phyloP scores from a whole-genome alignment of 2,888 invertebrate species.

The Habroteleia sp. region DNA sequence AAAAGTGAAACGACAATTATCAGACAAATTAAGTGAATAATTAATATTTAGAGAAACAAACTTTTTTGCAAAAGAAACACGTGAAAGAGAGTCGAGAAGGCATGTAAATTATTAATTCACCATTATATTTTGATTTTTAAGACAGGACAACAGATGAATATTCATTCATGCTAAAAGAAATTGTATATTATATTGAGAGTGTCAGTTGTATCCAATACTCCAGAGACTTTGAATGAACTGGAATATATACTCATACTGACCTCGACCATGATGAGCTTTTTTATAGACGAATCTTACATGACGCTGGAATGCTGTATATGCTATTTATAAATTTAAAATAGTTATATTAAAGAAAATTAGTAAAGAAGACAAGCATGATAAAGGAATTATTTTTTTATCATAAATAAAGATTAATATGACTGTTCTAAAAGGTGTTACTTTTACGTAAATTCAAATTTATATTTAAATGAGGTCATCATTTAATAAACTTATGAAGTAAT shows the following conservation, averaged over 20 bases:
- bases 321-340: slow-evolving; percentile 38
- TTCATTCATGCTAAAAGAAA: too few species aligned
- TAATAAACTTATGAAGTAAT: too few species aligned
- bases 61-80: too few species aligned
- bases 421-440: too few species aligned
- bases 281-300: slow-evolving; percentile 28
- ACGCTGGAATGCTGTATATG: slow-evolving; percentile 23
- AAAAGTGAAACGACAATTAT: too few species aligned
- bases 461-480: slow-evolving; percentile 69
- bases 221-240: slow-evolving; percentile 54
- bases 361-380: too few species aligned
- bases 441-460: slow-evolving; percentile 66
- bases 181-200: too few species aligned
- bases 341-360: slow-evolving; percentile 10
- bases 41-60: too few species aligned
- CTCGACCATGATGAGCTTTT: slow-evolving; percentile 51
- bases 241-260: slow-evolving; percentile 32
- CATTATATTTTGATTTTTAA: slow-evolving; percentile 9
- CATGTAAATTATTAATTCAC: slow-evolving; percentile 23
- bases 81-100: slow-evolving; percentile 25
- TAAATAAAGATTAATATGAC: too few species aligned
- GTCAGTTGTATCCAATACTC: background rate
- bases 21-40: too few species aligned
- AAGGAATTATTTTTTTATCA: too few species aligned
- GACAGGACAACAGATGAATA: slow-evolving; percentile 1